These are phyloP conservation scores for Aphrocallistes beatrix DNA, from an alignment of 37 sponge, comb jelly and placozoan genomes.

Conservation along the genomic window DNA sequence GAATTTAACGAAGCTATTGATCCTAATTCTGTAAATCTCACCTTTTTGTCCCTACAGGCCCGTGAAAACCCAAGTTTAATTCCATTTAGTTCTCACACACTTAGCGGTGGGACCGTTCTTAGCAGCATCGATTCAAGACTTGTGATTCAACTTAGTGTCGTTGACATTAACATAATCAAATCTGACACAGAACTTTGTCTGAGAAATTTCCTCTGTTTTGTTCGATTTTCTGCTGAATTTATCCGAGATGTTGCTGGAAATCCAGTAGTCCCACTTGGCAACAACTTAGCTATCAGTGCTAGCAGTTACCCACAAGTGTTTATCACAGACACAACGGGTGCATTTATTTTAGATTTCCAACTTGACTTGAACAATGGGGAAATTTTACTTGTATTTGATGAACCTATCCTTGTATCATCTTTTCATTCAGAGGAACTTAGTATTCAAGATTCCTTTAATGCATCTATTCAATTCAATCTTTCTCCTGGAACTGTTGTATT, in stretches of 20 bases:
- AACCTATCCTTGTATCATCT: conserved; percentile 63
- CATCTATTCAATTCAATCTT: not conserved
- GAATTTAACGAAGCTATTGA: conserved; percentile 61
- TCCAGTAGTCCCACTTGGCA: conserved; percentile 25
- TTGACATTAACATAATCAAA: conserved; percentile 69
- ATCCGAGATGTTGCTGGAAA: conserved; percentile 67
- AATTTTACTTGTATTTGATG: conserved; percentile 49
- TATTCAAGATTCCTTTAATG: not conserved
- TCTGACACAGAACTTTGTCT: conserved; percentile 35
- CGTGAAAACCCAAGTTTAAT: not conserved
- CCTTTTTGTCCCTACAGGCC: conserved; percentile 22
- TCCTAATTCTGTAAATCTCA: conserved; percentile 41
- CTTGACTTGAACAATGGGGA: conserved; percentile 41
- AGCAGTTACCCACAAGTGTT: conserved; percentile 5
- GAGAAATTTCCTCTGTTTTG: conserved; percentile 28
- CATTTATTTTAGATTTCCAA: conserved; percentile 19
- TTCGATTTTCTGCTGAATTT: conserved; percentile 38
- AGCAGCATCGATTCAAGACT: conserved; percentile 19
- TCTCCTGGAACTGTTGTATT: not conserved
- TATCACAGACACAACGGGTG: conserved; percentile 38
- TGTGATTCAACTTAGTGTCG: conserved; percentile 30
- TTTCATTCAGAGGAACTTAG: conserved; percentile 35
- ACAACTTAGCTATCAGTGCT: not conserved
- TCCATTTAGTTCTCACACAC: not conserved
- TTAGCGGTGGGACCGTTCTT: not conserved